Evolutionary conservation across 2,888 invertebrate genomes (phyloP).

Genomic region (Mythimna albipuncta): DNA sequence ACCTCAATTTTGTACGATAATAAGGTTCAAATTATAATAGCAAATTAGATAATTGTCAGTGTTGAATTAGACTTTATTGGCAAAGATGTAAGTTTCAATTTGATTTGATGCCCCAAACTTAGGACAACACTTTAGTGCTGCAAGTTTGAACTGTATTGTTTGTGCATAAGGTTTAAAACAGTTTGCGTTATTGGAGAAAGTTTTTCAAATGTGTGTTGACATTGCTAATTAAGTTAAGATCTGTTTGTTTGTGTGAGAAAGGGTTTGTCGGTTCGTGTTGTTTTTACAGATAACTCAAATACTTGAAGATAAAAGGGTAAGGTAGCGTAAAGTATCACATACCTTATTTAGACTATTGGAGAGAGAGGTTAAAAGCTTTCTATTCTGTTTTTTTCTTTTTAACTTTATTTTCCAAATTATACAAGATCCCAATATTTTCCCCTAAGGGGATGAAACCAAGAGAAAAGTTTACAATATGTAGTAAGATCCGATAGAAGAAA

Average conservation of each 20-base stretch:
- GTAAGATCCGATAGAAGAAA: too few species aligned
- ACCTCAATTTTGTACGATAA: not conserved
- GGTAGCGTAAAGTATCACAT: not conserved
- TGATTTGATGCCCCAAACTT: not conserved
- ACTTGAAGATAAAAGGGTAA: constrained; percentile 14
- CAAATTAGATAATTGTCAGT: constrained; percentile 1
- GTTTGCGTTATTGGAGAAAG: not conserved
- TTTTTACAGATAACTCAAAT: constrained; percentile 27
- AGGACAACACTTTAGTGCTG: not conserved
- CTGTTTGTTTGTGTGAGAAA: constrained; percentile 18
- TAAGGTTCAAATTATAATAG: constrained; percentile 35
- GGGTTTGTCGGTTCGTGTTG: constrained; percentile 16
- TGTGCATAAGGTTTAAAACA: constrained; percentile 11
- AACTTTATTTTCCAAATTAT: too few species aligned
- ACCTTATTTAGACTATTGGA: not conserved
- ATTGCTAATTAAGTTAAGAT: constrained; percentile 36
- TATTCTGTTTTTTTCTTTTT: too few species aligned
- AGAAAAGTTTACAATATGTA: too few species aligned
- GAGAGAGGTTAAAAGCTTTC: not conserved
- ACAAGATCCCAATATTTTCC: too few species aligned
- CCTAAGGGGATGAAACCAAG: too few species aligned
- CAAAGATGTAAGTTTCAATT: constrained; percentile 35
- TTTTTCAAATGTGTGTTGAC: constrained; percentile 25
- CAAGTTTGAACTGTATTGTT: constrained; percentile 20
- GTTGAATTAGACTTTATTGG: constrained; percentile 30